Conservation (phyloP, 2,888 invertebrate species). For the Trichopoda pennipes region DNA sequence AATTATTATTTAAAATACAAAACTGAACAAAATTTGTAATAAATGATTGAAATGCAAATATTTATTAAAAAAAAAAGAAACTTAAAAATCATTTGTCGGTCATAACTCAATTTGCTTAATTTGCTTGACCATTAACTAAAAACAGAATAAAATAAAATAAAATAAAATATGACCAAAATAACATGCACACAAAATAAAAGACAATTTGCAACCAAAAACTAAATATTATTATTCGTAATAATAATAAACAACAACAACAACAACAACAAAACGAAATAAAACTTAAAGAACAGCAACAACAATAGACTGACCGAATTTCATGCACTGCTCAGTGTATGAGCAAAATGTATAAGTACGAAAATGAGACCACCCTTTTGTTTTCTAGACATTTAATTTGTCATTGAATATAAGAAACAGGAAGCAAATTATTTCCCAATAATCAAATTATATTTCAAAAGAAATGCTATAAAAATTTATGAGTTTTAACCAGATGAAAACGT, state of each 20-base stretch:
- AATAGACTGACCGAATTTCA: background rate
- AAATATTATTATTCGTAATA: conserved; percentile 15
- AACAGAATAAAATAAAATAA: background rate
- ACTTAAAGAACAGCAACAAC: background rate
- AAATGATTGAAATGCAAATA: conserved; percentile 70
- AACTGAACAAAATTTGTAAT: conserved; percentile 27
- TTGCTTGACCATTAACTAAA: conserved; percentile 57
- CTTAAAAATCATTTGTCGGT: conserved; percentile 71
- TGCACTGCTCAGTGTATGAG: too few relatives aligned
- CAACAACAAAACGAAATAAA: conserved; percentile 19
- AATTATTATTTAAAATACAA: background rate
- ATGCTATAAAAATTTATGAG: conserved; percentile 40
- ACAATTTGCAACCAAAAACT: conserved; percentile 30
- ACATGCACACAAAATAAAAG: background rate
- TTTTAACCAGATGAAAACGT: conserved; percentile 11
- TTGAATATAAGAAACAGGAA: conserved; percentile 63
- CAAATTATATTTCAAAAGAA: conserved; percentile 59
- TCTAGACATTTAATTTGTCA: conserved; percentile 43
- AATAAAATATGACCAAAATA: conserved; percentile 8
- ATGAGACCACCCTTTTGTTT: conserved; percentile 46
- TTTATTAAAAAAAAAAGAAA: conserved; percentile 4
- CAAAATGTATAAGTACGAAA: background rate
- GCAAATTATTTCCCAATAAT: conserved; percentile 63
- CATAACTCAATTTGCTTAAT: conserved; percentile 74
- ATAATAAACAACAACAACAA: background rate